A percentile compares a stretch with the other conserved stretches of the same genome.
These are phyloP conservation scores for Panagrolaimus sp. DNA, from an alignment of 1,140 invertebrate genomes.

Conservation along the genomic window DNA sequence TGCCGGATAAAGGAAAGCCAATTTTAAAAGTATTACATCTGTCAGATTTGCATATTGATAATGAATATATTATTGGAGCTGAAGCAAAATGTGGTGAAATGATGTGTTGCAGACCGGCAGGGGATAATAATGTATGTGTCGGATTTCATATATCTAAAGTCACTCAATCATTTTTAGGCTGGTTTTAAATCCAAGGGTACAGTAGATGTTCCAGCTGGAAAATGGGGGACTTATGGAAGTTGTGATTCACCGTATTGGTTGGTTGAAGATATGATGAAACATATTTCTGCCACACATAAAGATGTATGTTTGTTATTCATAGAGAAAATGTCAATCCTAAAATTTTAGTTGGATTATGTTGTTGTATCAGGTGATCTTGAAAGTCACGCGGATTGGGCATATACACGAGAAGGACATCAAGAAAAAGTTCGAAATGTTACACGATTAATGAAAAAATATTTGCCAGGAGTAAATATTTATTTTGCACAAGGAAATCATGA, in stretches of 20 bases:
- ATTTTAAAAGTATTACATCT: conserved; percentile 35
- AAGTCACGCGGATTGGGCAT: conserved; percentile 44
- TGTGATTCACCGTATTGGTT: conserved; percentile 47
- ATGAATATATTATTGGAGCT: conserved; percentile 27
- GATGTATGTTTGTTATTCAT: conserved; percentile 26
- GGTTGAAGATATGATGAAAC: conserved; percentile 43
- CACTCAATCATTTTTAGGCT: conserved; percentile 14
- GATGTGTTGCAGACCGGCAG: conserved; percentile 31
- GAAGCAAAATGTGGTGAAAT: conserved; percentile 40
- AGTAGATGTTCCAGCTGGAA: conserved; percentile 23
- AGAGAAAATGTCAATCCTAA: neutral
- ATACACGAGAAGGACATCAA: conserved; percentile 22
- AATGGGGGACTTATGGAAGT: conserved; percentile 20
- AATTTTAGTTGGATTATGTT: conserved; percentile 40
- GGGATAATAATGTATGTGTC: conserved; percentile 12
- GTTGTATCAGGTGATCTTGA: conserved; percentile 44
- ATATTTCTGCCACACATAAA: conserved; percentile 30
- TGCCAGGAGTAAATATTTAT: conserved; percentile 34
- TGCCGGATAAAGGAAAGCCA: conserved; percentile 21
- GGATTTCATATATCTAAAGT: neutral
- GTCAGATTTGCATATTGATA: conserved; percentile 37
- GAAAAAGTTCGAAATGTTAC: conserved; percentile 33
- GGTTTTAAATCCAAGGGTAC: conserved; percentile 1
- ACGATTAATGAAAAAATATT: conserved; percentile 30
- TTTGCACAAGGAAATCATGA: conserved; percentile 48